Evolutionary conservation across 92 coral and sea anemone genomes (phyloP).

Genomic region (Porites rus): DNA sequence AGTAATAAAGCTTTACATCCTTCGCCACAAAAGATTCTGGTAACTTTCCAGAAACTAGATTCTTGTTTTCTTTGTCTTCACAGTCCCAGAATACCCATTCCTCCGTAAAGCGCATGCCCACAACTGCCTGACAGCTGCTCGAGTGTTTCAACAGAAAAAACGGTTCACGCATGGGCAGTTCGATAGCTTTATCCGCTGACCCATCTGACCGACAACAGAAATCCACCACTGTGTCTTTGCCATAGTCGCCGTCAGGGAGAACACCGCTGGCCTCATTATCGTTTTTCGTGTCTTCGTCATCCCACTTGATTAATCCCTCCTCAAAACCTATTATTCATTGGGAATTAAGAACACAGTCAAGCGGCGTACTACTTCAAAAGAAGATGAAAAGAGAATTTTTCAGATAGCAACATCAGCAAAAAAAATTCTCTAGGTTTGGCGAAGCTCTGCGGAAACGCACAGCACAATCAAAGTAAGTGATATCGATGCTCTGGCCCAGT

Average conservation of each 20-base stretch:
- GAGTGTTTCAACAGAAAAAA: constrained; percentile 42
- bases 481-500: too few relatives aligned
- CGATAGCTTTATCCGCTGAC: constrained; percentile 37
- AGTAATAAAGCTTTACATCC: constrained; percentile 31
- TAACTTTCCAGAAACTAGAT: not conserved
- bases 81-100: constrained; percentile 53
- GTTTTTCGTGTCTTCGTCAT: constrained; percentile 59
- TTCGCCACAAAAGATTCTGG: constrained; percentile 24
- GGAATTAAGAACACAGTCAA: not conserved
- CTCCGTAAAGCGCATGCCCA: constrained; percentile 41
- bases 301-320: constrained; percentile 53
- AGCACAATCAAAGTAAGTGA: too few relatives aligned
- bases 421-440: too few relatives aligned
- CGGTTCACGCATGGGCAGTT: constrained; percentile 42
- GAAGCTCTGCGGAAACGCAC: too few relatives aligned
- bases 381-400: too few relatives aligned
- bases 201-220: constrained; percentile 67
- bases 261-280: constrained; percentile 31
- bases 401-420: too few relatives aligned
- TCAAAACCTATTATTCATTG: constrained; percentile 18
- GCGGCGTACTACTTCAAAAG: too few relatives aligned
- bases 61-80: constrained; percentile 44
- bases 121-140: constrained; percentile 16
- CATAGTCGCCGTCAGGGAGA: constrained; percentile 52
- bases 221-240: constrained; percentile 35